Conservation (phyloP, 2,888 invertebrate genomes). For the Eupeodes luniger region DNA sequence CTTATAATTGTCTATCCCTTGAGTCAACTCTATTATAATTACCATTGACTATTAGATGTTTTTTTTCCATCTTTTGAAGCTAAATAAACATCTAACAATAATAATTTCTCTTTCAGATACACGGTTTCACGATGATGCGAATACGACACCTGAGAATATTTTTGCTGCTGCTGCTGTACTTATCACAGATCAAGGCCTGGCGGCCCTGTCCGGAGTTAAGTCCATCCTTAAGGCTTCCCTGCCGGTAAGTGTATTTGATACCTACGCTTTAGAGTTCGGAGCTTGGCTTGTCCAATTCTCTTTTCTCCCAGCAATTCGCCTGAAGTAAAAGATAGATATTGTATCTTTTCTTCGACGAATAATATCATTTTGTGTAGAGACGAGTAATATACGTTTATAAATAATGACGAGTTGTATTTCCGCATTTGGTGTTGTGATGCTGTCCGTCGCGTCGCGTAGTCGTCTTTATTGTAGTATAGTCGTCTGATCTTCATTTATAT, state of each 20-base stretch:
- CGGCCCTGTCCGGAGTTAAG: conserved; percentile 91
- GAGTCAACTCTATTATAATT: conserved; percentile 29
- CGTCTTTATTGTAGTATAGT: conserved; percentile 23
- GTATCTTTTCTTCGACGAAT: conserved; percentile 77
- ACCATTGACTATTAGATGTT: conserved; percentile 11
- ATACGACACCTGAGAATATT: conserved; percentile 75
- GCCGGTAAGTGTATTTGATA: conserved; percentile 84
- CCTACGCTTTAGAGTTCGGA: not conserved
- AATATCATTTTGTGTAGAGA: conserved; percentile 71
- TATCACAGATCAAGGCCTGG: conserved; percentile 85
- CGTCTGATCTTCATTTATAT: conserved; percentile 44
- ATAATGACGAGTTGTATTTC: conserved; percentile 69
- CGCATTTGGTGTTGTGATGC: conserved; percentile 62
- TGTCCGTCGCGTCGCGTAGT: not conserved
- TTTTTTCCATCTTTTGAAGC: conserved; percentile 5
- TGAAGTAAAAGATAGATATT: conserved; percentile 49
- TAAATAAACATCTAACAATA: conserved; percentile 26
- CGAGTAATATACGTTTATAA: not conserved
- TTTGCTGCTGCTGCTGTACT: conserved; percentile 80
- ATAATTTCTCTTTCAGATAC: conserved; percentile 68
- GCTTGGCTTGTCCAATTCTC: not conserved
- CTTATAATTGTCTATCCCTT: conserved; percentile 19
- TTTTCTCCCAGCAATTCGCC: not conserved
- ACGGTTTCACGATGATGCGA: conserved; percentile 65
- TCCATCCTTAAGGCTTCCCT: conserved; percentile 90